These are phyloP conservation scores for Fratercula arctica DNA, from an alignment of 2,797 vertebrate genomes.

Conservation along the genomic window DNA sequence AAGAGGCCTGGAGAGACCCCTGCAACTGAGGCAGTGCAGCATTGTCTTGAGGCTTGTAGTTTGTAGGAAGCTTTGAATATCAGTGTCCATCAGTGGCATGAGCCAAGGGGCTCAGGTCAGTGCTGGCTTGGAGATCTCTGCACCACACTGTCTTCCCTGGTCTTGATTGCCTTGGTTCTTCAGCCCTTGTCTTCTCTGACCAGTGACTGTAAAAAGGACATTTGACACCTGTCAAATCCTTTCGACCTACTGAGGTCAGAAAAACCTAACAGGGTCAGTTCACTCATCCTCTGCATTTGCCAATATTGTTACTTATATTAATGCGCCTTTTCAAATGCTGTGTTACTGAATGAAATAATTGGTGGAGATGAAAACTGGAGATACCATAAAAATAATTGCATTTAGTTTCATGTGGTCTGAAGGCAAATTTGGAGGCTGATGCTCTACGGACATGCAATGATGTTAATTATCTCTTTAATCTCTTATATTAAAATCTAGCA, in stretches of 20 bases:
- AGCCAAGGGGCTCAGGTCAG: not conserved
- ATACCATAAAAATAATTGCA: not conserved
- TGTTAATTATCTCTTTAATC: conserved; percentile 10
- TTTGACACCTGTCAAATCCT: not conserved
- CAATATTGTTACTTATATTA: not conserved
- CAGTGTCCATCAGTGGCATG: no score
- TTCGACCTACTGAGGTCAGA: not conserved
- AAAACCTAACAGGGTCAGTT: not conserved
- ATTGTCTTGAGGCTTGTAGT: not conserved
- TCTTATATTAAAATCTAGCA: not conserved
- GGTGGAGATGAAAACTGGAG: not conserved
- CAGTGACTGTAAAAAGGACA: not conserved
- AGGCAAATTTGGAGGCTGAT: conserved; percentile 1
- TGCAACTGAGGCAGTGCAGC: not conserved
- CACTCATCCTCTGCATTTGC: not conserved
- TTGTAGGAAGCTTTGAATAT: not conserved
- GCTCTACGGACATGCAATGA: not conserved
- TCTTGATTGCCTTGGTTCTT: not conserved
- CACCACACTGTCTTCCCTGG: not conserved
- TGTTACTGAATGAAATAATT: conserved; percentile 35
- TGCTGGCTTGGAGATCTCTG: not conserved
- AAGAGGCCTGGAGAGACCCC: not conserved
- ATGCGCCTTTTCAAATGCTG: not conserved
- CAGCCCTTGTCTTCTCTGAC: not conserved
- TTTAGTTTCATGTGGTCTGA: not conserved